Evolutionary conservation across 1,140 invertebrate genomes (phyloP).

Genomic region (Drosophila takahashii): DNA sequence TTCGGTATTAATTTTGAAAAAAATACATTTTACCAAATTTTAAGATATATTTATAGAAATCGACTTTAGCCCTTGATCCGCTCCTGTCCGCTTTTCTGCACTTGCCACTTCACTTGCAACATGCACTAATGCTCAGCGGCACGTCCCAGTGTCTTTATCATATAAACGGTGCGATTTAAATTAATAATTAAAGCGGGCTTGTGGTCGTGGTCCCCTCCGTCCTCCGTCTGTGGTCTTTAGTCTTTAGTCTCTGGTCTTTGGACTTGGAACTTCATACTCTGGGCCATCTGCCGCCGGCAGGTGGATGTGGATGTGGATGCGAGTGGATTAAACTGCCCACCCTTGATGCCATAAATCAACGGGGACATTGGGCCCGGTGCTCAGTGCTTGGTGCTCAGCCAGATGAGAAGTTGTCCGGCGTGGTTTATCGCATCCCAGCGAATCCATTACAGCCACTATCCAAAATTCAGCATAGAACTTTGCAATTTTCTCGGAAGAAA

Average conservation of each 20-base stretch:
- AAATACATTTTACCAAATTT: too few species aligned
- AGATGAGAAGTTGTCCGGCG: conserved; percentile 49
- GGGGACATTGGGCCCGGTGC: conserved; percentile 58
- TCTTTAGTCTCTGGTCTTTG: not conserved
- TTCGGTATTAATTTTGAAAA: too few species aligned
- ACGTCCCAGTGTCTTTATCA: conserved; percentile 78
- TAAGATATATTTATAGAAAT: not conserved
- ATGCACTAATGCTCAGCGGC: conserved; percentile 77
- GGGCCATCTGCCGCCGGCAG: conserved; percentile 24
- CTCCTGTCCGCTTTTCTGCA: conserved; percentile 15
- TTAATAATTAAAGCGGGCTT: conserved; percentile 72
- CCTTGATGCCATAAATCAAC: conserved; percentile 68
- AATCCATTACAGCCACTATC: not conserved
- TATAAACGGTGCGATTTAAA: conserved; percentile 81
- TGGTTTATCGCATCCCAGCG: not conserved
- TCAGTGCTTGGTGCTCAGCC: conserved; percentile 57
- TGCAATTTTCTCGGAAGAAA: too few species aligned
- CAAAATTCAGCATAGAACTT: not conserved
- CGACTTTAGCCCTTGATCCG: conserved; percentile 2
- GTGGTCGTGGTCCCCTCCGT: conserved; percentile 18
- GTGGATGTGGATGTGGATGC: conserved; percentile 52
- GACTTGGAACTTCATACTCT: conserved; percentile 4
- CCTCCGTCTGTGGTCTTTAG: conserved; percentile 9
- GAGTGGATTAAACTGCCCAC: conserved; percentile 49
- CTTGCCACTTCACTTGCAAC: conserved; percentile 51